Conservation (phyloP, 2,113 vertebrate species). For the Barnardius zonarius region DNA sequence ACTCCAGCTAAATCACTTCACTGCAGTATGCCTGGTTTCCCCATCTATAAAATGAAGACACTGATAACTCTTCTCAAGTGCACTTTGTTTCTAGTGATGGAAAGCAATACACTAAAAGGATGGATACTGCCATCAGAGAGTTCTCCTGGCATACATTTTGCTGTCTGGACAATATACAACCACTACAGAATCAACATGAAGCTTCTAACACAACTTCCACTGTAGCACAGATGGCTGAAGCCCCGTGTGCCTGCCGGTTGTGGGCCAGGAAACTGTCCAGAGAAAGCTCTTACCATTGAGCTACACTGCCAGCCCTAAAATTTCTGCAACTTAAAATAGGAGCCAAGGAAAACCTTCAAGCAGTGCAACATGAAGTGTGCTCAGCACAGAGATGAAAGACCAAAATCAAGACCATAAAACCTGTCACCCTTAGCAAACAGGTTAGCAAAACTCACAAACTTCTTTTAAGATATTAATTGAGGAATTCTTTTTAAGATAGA, state of each 20-base stretch:
- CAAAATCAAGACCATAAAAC: not conserved
- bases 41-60: not conserved
- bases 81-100: not conserved
- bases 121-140: not conserved
- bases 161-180: not conserved
- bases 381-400: not conserved
- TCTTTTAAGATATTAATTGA: not conserved
- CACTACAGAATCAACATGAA: not conserved
- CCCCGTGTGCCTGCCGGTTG: fast-evolving
- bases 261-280: not conserved
- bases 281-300: not conserved
- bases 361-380: not conserved
- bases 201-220: not conserved
- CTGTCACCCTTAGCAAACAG: not conserved
- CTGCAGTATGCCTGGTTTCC: not conserved
- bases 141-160: not conserved
- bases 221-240: not conserved
- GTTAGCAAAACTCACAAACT: not conserved
- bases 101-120: not conserved
- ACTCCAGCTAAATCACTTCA: not conserved
- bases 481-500: not conserved
- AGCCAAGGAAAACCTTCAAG: slow-evolving; percentile 11
- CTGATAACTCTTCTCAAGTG: not conserved
- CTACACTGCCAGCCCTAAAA: not conserved
- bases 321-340: not conserved